phyloP scores from a whole-genome alignment of 2,888 invertebrate genomes.

The Zhengitettix transpicula region DNA sequence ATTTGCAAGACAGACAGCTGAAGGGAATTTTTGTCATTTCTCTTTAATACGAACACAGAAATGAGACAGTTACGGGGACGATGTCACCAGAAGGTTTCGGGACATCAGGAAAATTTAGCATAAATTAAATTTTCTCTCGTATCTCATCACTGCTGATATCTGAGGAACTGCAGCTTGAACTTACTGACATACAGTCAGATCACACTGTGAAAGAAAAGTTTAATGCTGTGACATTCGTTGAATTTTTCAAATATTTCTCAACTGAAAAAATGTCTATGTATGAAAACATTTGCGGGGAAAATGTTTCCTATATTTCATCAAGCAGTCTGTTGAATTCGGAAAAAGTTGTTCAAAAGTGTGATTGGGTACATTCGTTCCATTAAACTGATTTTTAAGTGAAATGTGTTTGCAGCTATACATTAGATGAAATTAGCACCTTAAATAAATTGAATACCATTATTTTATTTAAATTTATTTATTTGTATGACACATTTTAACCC shows the following conservation, averaged over 20 bases:
- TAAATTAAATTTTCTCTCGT: not conserved
- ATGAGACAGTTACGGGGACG: not conserved
- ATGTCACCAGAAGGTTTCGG: not conserved
- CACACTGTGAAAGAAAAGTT: not conserved
- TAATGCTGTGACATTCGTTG: not conserved
- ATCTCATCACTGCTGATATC: no score
- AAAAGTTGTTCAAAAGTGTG: no score
- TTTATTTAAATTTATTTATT: not conserved
- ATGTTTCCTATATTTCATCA: not conserved
- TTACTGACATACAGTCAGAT: not conserved
- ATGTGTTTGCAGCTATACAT: not conserved
- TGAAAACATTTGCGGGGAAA: not conserved
- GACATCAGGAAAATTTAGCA: no score
- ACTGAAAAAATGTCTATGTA: not conserved
- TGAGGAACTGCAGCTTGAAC: not conserved
- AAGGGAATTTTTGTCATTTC: no score
- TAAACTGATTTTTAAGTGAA: not conserved
- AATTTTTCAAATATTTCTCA: not conserved
- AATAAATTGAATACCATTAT: not conserved
- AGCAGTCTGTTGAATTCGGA: no score
- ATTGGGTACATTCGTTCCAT: no score
- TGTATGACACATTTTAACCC: not conserved
- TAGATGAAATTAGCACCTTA: not conserved
- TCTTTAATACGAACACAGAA: not conserved
- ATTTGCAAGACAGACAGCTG: no score